Base-by-base conservation (phyloP, 1,140 invertebrate species). In the Cataglyphis hispanica region DNA sequence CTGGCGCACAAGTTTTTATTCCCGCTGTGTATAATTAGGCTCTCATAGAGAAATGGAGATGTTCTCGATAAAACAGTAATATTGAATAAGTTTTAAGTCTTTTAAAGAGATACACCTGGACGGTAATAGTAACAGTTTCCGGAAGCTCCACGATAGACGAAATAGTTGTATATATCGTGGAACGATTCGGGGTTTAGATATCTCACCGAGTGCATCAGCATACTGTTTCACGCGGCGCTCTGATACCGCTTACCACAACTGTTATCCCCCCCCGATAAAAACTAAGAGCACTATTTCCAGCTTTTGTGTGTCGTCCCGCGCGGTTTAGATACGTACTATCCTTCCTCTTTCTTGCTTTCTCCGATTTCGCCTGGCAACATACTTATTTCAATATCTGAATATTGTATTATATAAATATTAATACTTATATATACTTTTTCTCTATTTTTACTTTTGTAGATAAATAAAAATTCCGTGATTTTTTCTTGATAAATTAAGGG, bases 191-290 rank as follows among this genome's bases (percentile, higher is more conserved):
- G 70, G 53, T 84, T 88, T 80, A 76, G 60, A 87, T 90, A 87
- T 66, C 87, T 46, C 66, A 72, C 56, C 16, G 89, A 87, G 75
- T 91, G 87, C 86, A 86, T 84, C 85, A 84, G 85, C 70, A 84
- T 86, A 86, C 84, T 91, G 84, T 91, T 93, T 93, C 89, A 90
- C 89, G 16, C 46, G 88, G 86, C 91, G 90, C 86, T 85, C 76
- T 91, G 93, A 93, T 92, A 91, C 88, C 92, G 92, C 92, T 94
- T 95, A 94, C 94, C 94, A 92, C 90, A 86, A 93, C 88, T 93
- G 94, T 94, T 93, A 93, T 92, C 89, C 85, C 43, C 43, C 50
- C 10, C 25, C 92, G 91, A 94, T 94, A 94, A 94, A 94, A 94
- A 93, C 91, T 92, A 92, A 94, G 92, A 92, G 91, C 92, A 92